Evolutionary conservation across 1,140 invertebrate genomes (phyloP).

Genomic region (Drosophila varians): DNA sequence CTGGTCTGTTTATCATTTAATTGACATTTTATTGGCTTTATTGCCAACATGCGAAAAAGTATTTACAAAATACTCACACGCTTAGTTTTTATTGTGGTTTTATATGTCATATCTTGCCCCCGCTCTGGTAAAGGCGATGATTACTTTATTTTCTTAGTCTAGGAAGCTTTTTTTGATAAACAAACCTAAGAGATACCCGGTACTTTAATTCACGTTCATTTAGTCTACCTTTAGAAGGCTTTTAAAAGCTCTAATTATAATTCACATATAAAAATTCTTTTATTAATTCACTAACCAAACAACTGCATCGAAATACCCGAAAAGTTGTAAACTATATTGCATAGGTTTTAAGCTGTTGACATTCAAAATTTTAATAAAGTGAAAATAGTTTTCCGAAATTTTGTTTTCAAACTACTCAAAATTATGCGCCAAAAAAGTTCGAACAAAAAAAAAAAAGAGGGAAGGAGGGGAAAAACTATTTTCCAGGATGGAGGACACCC

Average conservation of each 20-base stretch:
- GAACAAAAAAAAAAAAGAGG: neutral
- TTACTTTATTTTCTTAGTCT: conserved; percentile 6
- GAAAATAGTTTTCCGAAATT: conserved; percentile 6
- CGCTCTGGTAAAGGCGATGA: neutral
- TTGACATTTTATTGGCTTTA: conserved; percentile 58
- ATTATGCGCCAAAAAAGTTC: conserved; percentile 27
- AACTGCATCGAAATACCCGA: neutral
- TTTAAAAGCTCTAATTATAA: too few species aligned
- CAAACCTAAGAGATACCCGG: too few species aligned
- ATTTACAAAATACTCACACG: conserved; percentile 20
- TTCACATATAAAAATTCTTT: neutral
- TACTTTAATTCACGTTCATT: too few species aligned
- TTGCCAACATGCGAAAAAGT: conserved; percentile 22
- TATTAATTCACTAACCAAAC: neutral
- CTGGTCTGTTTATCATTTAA: conserved; percentile 8
- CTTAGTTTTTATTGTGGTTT: neutral
- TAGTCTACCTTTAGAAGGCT: too few species aligned
- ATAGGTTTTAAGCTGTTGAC: conserved; percentile 1
- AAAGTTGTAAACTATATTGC: neutral
- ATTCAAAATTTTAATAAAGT: conserved; percentile 12
- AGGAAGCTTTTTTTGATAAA: too few species aligned
- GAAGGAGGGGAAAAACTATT: neutral
- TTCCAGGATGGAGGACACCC: neutral
- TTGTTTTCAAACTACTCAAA: conserved; percentile 13
- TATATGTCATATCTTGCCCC: too few species aligned